Conservation (phyloP, 2,797 vertebrate species). For the Notolabrus celidotus region DNA sequence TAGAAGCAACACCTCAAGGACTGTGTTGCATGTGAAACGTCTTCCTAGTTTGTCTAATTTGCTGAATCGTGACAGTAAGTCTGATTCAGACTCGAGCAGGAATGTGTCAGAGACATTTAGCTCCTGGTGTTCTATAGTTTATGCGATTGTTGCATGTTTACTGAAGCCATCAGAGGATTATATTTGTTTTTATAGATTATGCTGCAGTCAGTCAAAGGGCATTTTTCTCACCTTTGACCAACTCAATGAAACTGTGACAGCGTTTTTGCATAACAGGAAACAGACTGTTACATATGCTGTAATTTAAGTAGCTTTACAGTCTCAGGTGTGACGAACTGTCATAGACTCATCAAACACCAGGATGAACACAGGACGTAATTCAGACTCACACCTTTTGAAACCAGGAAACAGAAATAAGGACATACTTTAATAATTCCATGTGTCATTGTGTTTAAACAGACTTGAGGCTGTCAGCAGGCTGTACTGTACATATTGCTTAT, state of each 20-base stretch:
- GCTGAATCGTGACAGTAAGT: no score
- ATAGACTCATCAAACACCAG: not conserved
- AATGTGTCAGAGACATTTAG: not conserved
- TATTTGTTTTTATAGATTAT: slow-evolving; percentile 3
- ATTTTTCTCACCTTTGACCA: slow-evolving; percentile 51
- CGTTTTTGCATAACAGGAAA: slow-evolving; percentile 21
- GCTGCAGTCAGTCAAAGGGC: slow-evolving; percentile 32
- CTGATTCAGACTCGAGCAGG: not conserved
- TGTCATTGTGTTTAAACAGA: not conserved
- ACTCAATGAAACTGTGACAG: not conserved
- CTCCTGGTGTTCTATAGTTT: not conserved
- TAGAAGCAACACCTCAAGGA: no score
- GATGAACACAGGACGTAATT: no score
- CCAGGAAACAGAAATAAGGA: not conserved
- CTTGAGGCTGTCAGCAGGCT: not conserved
- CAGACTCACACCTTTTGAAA: not conserved
- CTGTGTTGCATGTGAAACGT: no score
- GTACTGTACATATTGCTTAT: not conserved
- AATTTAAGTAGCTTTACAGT: not conserved
- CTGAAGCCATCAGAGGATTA: not conserved
- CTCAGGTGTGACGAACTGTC: not conserved
- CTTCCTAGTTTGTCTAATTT: not conserved
- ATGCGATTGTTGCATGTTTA: not conserved
- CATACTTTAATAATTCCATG: not conserved
- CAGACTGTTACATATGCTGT: not conserved